Conservation (phyloP, 2,797 vertebrate genomes). For the Hemitrygon akajei region DNA sequence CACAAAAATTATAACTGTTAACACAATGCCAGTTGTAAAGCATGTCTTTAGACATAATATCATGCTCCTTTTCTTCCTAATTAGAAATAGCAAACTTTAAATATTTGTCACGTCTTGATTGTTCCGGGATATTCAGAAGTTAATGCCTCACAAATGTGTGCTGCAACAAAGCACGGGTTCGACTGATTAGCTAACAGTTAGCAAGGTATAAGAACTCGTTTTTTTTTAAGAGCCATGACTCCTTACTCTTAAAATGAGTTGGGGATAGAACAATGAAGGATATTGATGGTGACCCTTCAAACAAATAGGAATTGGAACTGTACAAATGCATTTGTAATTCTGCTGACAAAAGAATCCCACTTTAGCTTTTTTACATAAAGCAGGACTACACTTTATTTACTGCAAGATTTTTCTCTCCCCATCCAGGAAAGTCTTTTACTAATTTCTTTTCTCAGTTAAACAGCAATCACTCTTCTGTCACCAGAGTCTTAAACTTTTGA, state of each 20-base stretch:
- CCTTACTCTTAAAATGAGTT: not conserved
- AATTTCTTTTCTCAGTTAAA: slow-evolving; percentile 38
- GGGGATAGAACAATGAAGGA: not conserved
- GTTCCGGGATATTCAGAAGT: not conserved
- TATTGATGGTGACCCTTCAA: not conserved
- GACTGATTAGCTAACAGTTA: not conserved
- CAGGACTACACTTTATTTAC: slow-evolving; percentile 26
- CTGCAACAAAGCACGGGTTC: not conserved
- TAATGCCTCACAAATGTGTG: slow-evolving; percentile 6
- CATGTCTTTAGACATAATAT: not conserved
- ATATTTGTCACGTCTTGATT: not conserved
- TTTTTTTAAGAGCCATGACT: not conserved
- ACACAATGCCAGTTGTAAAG: not conserved
- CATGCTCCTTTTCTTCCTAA: not conserved
- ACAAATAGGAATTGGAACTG: not conserved
- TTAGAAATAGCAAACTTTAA: not conserved
- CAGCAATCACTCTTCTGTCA: slow-evolving; percentile 15
- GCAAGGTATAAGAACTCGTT: not conserved
- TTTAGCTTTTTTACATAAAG: slow-evolving; percentile 1
- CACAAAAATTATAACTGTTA: not conserved
- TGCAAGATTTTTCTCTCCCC: slow-evolving; percentile 5
- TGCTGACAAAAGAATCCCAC: not conserved
- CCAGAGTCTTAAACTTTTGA: slow-evolving; percentile 42
- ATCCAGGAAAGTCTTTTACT: slow-evolving; percentile 32
- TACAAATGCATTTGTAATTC: not conserved